Conservation (phyloP, 2,113 vertebrate genomes). For the Sardina pilchardus region DNA sequence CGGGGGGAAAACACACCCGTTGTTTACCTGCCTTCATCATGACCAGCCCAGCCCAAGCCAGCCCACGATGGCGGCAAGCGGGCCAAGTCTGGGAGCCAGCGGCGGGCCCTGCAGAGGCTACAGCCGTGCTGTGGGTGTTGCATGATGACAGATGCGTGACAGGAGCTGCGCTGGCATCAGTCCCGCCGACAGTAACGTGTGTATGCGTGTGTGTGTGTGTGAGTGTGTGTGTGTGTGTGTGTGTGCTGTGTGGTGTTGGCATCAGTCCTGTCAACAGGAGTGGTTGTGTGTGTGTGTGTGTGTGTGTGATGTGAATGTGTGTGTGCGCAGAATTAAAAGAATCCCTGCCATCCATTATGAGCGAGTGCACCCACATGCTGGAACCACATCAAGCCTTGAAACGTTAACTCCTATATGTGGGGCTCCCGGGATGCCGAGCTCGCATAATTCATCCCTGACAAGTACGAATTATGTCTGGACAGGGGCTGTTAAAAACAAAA, state of each 20-base stretch:
- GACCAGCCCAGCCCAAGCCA: background rate
- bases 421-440: slow-evolving; percentile 43
- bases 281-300: background rate
- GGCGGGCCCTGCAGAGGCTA: slow-evolving; percentile 52
- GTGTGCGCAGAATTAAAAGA: slow-evolving; percentile 6
- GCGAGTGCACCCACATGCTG: slow-evolving; percentile 37
- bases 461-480: slow-evolving; percentile 56
- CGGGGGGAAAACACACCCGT: background rate
- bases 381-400: slow-evolving; percentile 46
- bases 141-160: slow-evolving; percentile 69
- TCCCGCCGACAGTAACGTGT: background rate
- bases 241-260: background rate
- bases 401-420: slow-evolving; percentile 31
- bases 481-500: slow-evolving; percentile 63
- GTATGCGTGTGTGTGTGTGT: background rate
- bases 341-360: slow-evolving; percentile 6
- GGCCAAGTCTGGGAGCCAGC: slow-evolving; percentile 57
- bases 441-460: slow-evolving; percentile 54
- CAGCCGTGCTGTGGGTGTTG: slow-evolving; percentile 54
- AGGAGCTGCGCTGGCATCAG: slow-evolving; percentile 52
- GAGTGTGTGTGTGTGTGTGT: background rate
- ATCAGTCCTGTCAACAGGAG: background rate
- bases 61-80: slow-evolving; percentile 15
- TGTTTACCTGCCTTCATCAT: background rate
- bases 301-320: background rate